phyloP scores from a whole-genome alignment of 2,113 vertebrate species.

The Dicaeum eximium region DNA sequence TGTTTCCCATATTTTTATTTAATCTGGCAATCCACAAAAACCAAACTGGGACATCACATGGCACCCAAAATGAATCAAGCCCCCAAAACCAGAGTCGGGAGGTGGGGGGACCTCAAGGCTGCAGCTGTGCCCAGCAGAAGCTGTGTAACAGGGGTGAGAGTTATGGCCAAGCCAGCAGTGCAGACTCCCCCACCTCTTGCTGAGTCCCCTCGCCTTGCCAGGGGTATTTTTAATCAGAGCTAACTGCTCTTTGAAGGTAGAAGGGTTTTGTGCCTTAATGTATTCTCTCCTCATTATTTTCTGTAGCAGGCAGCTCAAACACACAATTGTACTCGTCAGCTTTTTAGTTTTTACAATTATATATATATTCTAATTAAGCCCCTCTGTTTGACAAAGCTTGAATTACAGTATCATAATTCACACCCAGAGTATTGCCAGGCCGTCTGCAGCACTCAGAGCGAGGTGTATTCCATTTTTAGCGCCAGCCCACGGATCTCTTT shows the following conservation, averaged over 20 bases:
- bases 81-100: neutral
- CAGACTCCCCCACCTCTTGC: neutral
- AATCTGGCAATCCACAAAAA: neutral
- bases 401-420: slow-evolving; percentile 65
- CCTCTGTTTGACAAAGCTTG: slow-evolving; percentile 66
- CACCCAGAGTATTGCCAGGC: slow-evolving; percentile 26
- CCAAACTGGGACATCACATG: accelerated
- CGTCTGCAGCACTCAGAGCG: neutral
- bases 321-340: slow-evolving; percentile 50
- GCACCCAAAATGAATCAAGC: neutral
- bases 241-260: slow-evolving; percentile 45
- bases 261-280: slow-evolving; percentile 32
- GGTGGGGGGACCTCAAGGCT: neutral
- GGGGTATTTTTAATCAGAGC: slow-evolving; percentile 35
- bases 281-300: slow-evolving; percentile 59
- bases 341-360: slow-evolving; percentile 57
- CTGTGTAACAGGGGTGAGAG: neutral
- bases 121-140: neutral
- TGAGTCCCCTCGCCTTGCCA: neutral
- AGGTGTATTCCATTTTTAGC: slow-evolving; percentile 30
- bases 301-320: slow-evolving; percentile 57
- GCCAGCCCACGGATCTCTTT: slow-evolving; percentile 14
- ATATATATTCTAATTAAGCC: slow-evolving; percentile 71
- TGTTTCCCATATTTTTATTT: neutral
- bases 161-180: accelerated